These are phyloP conservation scores for Laterallus jamaicensis DNA, from an alignment of 2,113 vertebrate genomes.

Conservation along the genomic window DNA sequence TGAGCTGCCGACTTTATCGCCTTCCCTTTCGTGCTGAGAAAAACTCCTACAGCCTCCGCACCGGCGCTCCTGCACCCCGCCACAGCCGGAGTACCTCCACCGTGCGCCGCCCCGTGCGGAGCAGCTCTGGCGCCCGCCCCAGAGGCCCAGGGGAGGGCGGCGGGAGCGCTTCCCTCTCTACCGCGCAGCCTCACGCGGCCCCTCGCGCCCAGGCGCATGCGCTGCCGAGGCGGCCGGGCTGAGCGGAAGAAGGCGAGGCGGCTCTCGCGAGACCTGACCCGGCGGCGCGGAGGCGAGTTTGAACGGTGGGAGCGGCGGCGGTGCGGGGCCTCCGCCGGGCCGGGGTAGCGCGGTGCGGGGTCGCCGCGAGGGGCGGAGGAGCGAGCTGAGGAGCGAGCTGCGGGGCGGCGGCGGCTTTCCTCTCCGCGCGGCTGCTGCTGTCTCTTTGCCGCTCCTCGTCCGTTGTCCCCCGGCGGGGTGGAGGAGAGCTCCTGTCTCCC, in stretches of 20 bases:
- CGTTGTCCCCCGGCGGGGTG: accelerated
- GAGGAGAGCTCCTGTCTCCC: too few species aligned
- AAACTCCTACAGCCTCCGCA: accelerated
- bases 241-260: not conserved
- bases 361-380: not conserved
- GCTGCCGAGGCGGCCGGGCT: accelerated
- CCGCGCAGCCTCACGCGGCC: too few species aligned
- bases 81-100: accelerated
- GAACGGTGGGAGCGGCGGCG: not conserved
- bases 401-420: too few species aligned
- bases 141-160: too few species aligned
- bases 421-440: accelerated
- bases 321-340: not conserved
- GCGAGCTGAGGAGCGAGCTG: too few species aligned
- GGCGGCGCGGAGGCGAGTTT: not conserved
- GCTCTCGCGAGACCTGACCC: not conserved
- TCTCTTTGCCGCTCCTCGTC: accelerated
- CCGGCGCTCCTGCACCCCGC: accelerated
- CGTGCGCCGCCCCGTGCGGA: accelerated
- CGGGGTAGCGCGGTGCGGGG: not conserved
- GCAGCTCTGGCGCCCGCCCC: too few species aligned
- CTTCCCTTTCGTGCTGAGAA: too few species aligned
- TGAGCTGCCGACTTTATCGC: accelerated
- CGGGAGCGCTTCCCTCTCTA: too few species aligned
- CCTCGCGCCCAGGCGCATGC: not conserved